phyloP scores from a whole-genome alignment of 2,888 invertebrate genomes.

The Plemyria rubiginata region DNA sequence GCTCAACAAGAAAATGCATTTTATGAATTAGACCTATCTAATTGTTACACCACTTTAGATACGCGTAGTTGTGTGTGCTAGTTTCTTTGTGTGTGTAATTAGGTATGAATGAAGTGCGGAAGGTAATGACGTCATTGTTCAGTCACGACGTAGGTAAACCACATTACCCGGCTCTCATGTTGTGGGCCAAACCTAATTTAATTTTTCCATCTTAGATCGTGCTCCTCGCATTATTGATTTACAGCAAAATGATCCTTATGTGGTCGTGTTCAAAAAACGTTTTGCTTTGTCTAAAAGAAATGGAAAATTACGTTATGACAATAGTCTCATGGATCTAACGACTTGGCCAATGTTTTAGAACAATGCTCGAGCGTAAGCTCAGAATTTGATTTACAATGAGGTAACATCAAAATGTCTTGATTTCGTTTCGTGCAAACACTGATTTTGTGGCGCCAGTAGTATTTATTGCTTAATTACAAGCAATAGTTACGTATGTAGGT shows the following conservation, averaged over 20 bases:
- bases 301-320: too few species aligned
- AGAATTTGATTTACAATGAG: too few species aligned
- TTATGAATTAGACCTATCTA: not conserved
- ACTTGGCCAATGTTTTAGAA: too few species aligned
- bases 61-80: slow-evolving; percentile 7
- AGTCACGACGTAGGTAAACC: slow-evolving; percentile 40
- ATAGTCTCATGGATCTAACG: too few species aligned
- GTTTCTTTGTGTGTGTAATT: slow-evolving; percentile 33
- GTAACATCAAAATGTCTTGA: too few species aligned
- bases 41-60: slow-evolving; percentile 1
- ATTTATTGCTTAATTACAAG: too few species aligned
- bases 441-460: too few species aligned
- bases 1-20: too few species aligned
- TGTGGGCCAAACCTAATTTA: slow-evolving; percentile 4
- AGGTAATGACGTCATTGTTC: slow-evolving; percentile 49
- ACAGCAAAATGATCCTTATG: not conserved
- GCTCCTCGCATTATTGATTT: not conserved
- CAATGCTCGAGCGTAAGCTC: too few species aligned
- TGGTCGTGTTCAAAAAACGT: not conserved
- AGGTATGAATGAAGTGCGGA: slow-evolving; percentile 57
- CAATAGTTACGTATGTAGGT: too few species aligned
- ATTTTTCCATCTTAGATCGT: not conserved
- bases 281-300: too few species aligned
- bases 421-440: too few species aligned
- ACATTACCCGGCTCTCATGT: slow-evolving; percentile 12